Conservation (phyloP, 2,797 vertebrate species). For the Rhabdomys pumilio region DNA sequence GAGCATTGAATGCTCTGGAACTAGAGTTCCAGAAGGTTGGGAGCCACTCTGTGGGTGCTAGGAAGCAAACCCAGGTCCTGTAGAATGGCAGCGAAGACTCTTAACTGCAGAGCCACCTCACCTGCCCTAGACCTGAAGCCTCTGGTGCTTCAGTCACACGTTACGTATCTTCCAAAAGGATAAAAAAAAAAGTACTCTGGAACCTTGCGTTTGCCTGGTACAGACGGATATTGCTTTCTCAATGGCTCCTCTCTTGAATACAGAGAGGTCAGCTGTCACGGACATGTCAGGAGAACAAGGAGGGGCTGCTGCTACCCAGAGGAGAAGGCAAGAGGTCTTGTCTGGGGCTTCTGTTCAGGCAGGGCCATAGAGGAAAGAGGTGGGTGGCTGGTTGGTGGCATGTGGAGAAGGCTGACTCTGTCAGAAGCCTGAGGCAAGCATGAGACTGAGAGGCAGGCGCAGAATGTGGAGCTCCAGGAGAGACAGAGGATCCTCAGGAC, state of each 20-base stretch:
- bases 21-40: background rate
- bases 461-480: background rate
- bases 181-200: background rate
- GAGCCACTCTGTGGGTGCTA: background rate
- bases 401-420: background rate
- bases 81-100: background rate
- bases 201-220: background rate
- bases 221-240: background rate
- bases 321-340: background rate
- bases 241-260: background rate
- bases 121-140: background rate
- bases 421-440: rapidly evolving
- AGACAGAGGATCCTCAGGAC: no score
- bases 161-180: conserved; percentile 32
- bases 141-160: conserved; percentile 62
- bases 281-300: background rate
- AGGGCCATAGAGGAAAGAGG: no score
- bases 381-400: background rate
- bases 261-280: background rate
- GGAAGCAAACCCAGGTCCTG: background rate
- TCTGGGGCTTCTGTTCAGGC: rapidly evolving
- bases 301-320: no score
- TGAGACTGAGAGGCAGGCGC: background rate
- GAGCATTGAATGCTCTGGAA: background rate
- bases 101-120: background rate